These are phyloP conservation scores for Drosophila carrolli DNA, from an alignment of 1,140 invertebrate genomes.

Conservation along the genomic window DNA sequence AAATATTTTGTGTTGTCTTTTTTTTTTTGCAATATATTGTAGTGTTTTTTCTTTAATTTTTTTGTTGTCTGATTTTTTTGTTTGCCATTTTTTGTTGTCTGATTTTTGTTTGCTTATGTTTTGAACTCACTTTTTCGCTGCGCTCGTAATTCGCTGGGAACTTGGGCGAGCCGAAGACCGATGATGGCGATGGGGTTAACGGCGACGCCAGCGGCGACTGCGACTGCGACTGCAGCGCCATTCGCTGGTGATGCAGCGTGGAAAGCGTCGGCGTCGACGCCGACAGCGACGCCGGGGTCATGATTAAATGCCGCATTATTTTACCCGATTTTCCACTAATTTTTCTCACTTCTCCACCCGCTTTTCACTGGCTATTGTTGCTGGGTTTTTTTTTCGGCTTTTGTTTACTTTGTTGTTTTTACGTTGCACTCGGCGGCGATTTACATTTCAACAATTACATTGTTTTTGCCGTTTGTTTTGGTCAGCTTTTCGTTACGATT, in stretches of 20 bases:
- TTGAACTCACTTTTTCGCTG: conserved; percentile 83
- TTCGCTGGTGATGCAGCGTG: conserved; percentile 72
- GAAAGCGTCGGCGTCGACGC: conserved; percentile 79
- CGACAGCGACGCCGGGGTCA: conserved; percentile 78
- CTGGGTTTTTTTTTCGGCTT: conserved; percentile 15
- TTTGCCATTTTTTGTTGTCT: conserved; percentile 13
- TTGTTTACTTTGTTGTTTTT: conserved; percentile 27
- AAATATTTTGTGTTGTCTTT: too few species aligned
- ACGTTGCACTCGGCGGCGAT: conserved; percentile 23
- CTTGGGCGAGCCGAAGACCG: conserved; percentile 73
- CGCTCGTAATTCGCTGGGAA: conserved; percentile 82
- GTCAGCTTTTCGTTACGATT: conserved; percentile 36
- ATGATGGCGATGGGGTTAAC: conserved; percentile 59
- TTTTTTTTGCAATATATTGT: too few species aligned
- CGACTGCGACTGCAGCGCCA: conserved; percentile 57
- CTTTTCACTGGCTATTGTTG: conserved; percentile 48
- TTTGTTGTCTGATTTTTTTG: too few species aligned
- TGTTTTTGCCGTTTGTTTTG: conserved; percentile 47
- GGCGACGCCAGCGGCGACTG: conserved; percentile 45
- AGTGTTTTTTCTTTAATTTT: not conserved
- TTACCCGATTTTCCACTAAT: conserved; percentile 29
- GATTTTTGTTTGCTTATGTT: conserved; percentile 21
- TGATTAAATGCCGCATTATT: conserved; percentile 78
- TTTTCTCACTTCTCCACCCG: conserved; percentile 43
- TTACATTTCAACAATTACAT: conserved; percentile 67